These are phyloP conservation scores for Chaunax sp. DNA, from an alignment of 2,797 vertebrate genomes.

Conservation along the genomic window DNA sequence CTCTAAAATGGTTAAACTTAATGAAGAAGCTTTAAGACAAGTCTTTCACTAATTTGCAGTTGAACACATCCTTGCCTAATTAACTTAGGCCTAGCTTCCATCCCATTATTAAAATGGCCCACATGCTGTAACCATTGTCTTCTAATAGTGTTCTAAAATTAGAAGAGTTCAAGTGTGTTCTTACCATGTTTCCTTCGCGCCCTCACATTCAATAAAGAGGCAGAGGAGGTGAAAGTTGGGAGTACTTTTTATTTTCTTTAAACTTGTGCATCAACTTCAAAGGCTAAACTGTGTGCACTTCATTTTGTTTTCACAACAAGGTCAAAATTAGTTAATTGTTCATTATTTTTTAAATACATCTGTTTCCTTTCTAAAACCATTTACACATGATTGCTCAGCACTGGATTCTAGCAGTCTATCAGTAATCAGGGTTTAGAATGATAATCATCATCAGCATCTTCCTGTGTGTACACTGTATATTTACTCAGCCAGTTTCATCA, in stretches of 20 bases:
- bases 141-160: not conserved
- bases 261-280: slow-evolving; percentile 96
- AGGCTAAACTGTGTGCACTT: slow-evolving; percentile 96
- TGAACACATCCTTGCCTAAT: not conserved
- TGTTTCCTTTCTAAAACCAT: slow-evolving; percentile 84
- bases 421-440: slow-evolving; percentile 89
- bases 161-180: not conserved
- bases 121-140: not conserved
- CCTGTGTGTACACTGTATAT: slow-evolving; percentile 52
- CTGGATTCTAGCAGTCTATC: slow-evolving; percentile 89
- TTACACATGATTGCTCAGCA: slow-evolving; percentile 92
- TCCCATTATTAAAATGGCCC: slow-evolving; percentile 3
- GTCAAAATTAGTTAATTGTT: slow-evolving; percentile 93
- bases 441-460: slow-evolving; percentile 87
- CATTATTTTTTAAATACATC: slow-evolving; percentile 80
- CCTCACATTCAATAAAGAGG: slow-evolving; percentile 35
- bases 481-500: slow-evolving; percentile 51
- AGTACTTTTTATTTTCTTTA: slow-evolving; percentile 83
- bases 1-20: not conserved
- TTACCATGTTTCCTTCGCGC: not conserved
- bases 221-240: slow-evolving; percentile 66
- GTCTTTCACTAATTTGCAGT: not conserved
- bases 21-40: not conserved
- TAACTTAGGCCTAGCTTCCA: not conserved
- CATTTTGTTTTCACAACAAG: slow-evolving; percentile 94